Conservation (phyloP, 2,113 vertebrate genomes). For the Bostrychus sinensis region DNA sequence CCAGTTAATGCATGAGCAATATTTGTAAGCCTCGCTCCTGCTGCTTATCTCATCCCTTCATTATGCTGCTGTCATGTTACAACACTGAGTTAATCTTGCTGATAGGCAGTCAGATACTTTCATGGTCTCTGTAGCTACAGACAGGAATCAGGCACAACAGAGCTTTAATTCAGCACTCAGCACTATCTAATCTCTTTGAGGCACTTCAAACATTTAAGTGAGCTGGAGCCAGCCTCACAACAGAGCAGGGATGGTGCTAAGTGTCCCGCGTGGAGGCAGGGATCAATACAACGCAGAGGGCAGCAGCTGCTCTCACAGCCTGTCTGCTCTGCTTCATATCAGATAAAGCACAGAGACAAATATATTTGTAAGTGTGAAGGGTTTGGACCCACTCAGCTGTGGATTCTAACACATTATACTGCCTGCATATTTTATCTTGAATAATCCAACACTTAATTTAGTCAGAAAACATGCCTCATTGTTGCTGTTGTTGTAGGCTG, state of each 20-base stretch:
- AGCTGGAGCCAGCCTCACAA: constrained; percentile 4
- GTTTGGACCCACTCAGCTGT: constrained; percentile 4
- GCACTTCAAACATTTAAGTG: constrained; percentile 28
- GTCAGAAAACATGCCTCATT: too few relatives aligned
- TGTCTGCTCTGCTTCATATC: constrained; percentile 10
- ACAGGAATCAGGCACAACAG: constrained; percentile 19
- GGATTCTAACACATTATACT: neutral
- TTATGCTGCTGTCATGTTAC: neutral
- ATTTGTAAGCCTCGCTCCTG: neutral
- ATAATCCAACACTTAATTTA: too few relatives aligned
- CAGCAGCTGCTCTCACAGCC: constrained; percentile 39
- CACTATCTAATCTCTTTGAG: constrained; percentile 32
- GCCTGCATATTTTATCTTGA: too few relatives aligned
- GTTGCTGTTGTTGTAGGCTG: too few relatives aligned
- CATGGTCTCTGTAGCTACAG: neutral
- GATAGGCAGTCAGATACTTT: neutral
- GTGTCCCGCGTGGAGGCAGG: constrained; percentile 32
- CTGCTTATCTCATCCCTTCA: neutral
- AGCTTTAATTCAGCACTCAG: constrained; percentile 23
- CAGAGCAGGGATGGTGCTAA: constrained; percentile 27
- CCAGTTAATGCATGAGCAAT: neutral
- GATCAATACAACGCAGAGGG: constrained; percentile 43
- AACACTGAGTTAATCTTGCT: neutral
- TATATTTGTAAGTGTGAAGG: constrained; percentile 25
- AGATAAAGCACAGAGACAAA: constrained; percentile 23